These are phyloP conservation scores for Leptodactylus fallax DNA, from an alignment of 2,797 vertebrate species.

Conservation along the genomic window DNA sequence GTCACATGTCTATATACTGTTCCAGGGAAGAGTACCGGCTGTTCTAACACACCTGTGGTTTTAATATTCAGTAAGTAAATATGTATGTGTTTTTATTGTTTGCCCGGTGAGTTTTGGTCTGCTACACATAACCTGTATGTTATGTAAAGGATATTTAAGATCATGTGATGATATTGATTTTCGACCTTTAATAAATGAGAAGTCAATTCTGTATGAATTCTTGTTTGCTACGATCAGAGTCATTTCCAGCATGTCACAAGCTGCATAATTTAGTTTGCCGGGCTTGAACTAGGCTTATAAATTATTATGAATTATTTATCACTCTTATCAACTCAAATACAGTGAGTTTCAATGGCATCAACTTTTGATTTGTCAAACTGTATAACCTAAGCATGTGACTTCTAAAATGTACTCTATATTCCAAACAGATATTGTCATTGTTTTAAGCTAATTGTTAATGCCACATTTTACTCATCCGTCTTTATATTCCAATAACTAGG, in stretches of 20 bases:
- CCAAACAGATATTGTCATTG: constrained; percentile 28
- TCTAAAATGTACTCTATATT: constrained; percentile 29
- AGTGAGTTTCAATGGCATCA: neutral
- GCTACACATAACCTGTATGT: too few relatives aligned
- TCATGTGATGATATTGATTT: neutral
- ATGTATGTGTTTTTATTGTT: too few relatives aligned
- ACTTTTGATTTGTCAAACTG: neutral
- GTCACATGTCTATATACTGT: too few relatives aligned
- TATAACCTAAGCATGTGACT: neutral
- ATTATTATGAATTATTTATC: constrained; percentile 15
- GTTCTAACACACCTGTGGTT: too few relatives aligned
- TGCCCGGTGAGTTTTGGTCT: too few relatives aligned
- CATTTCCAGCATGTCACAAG: neutral
- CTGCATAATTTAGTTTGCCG: neutral
- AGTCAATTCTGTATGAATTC: neutral
- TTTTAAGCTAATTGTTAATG: constrained; percentile 45
- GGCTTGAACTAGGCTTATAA: neutral
- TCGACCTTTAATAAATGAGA: neutral
- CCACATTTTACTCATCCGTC: constrained; percentile 27
- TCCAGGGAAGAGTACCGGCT: too few relatives aligned
- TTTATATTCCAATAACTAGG: constrained; percentile 46
- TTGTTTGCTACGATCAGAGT: neutral
- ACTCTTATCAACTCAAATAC: neutral
- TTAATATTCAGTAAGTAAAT: too few relatives aligned
- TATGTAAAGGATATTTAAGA: too few relatives aligned